These are phyloP conservation scores for Dicranocentrus wangi DNA, from an alignment of 2,888 invertebrate genomes.

Conservation along the genomic window DNA sequence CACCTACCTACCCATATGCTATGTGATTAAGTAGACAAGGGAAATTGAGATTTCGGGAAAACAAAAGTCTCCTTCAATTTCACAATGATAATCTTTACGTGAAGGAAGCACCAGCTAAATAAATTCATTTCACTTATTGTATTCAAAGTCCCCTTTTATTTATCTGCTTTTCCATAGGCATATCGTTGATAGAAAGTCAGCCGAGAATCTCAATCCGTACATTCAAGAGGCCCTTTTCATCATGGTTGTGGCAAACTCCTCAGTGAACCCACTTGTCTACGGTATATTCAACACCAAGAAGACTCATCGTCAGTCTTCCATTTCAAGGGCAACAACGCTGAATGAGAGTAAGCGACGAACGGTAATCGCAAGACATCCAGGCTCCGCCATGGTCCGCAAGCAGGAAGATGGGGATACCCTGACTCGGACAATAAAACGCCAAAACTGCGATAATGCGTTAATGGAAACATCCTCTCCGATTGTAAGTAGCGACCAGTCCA, in stretches of 20 bases:
- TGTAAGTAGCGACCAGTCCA: not conserved
- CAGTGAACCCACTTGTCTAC: conserved; percentile 86
- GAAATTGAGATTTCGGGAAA: too few relatives aligned
- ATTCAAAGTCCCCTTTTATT: not conserved
- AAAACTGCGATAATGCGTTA: too few relatives aligned
- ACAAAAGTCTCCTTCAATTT: too few relatives aligned
- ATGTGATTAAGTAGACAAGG: too few relatives aligned
- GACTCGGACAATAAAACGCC: not conserved
- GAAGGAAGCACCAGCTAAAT: too few relatives aligned
- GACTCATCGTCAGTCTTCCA: conserved; percentile 21
- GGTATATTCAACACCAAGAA: conserved; percentile 77
- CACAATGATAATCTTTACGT: too few relatives aligned
- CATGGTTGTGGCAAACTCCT: conserved; percentile 87
- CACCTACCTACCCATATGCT: too few relatives aligned
- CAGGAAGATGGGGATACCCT: not conserved
- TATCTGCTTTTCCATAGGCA: conserved; percentile 78
- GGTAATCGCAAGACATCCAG: not conserved
- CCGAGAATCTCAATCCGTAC: conserved; percentile 79
- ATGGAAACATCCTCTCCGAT: conserved; percentile 17
- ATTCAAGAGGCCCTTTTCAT: conserved; percentile 84
- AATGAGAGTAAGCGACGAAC: conserved; percentile 37
- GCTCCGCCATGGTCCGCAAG: not conserved
- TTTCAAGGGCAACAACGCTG: conserved; percentile 22
- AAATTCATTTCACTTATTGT: conserved; percentile 10
- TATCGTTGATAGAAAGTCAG: conserved; percentile 82